Percentiles rank a stretch among this genome's conserved stretches.
Evolutionary conservation across 2,797 vertebrate species (phyloP).

Genomic region (Rhinoraja longicauda): DNA sequence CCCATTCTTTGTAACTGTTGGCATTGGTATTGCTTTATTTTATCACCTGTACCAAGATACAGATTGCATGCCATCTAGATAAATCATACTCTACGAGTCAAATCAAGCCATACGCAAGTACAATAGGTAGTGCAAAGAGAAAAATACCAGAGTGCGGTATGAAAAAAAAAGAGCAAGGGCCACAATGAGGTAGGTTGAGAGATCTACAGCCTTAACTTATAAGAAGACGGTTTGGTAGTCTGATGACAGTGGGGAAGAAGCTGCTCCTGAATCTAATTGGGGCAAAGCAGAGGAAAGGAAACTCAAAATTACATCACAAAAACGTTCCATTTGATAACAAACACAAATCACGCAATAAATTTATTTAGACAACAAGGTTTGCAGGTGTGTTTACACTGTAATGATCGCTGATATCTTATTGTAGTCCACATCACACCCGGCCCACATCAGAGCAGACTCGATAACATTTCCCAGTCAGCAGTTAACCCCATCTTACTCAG

Average conservation of each 20-base stretch:
- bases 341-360: not conserved
- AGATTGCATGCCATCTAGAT: too few relatives aligned
- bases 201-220: too few relatives aligned
- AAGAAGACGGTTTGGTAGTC: too few relatives aligned
- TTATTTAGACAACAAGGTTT: slow-evolving; percentile 1
- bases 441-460: not conserved
- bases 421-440: not conserved
- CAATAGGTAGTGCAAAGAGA: too few relatives aligned
- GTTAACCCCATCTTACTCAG: not conserved
- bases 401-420: not conserved
- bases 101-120: too few relatives aligned
- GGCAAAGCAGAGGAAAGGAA: not conserved
- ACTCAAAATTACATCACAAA: not conserved
- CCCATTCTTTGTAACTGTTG: not conserved
- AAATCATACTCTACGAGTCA: too few relatives aligned
- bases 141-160: too few relatives aligned
- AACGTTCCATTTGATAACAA: not conserved
- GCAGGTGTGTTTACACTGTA: not conserved
- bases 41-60: too few relatives aligned
- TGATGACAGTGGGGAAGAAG: too few relatives aligned
- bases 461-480: not conserved
- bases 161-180: too few relatives aligned
- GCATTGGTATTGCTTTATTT: too few relatives aligned
- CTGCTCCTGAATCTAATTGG: not conserved
- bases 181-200: too few relatives aligned